Percentiles rank a stretch among this genome's conserved stretches.
These are phyloP conservation scores for Cerastis leucographa DNA, from an alignment of 2,888 invertebrate genomes.

Conservation along the genomic window DNA sequence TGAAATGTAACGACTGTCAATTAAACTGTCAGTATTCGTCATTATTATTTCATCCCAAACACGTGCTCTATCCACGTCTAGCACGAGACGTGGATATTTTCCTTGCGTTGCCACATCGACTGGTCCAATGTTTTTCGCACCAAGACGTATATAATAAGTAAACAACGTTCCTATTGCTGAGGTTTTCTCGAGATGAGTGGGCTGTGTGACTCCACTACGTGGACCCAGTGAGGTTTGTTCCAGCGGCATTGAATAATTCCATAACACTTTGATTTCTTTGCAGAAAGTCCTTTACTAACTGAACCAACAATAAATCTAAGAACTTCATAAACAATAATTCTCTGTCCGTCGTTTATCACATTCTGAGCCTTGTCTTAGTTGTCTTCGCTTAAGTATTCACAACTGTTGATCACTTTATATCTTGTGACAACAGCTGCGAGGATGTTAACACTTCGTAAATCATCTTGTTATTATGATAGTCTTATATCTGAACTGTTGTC, in stretches of 20 bases:
- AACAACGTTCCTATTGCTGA: background rate
- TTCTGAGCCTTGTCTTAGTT: slow-evolving; percentile 25
- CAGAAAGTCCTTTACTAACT: slow-evolving; percentile 10
- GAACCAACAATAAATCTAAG: slow-evolving; percentile 36
- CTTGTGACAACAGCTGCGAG: slow-evolving; percentile 50
- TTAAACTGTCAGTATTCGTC: background rate
- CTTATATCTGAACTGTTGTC: background rate
- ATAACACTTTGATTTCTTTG: background rate
- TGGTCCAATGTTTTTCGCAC: background rate
- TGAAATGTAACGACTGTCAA: background rate
- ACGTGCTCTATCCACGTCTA: too few relatives aligned
- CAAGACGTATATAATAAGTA: background rate
- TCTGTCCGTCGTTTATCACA: slow-evolving; percentile 35
- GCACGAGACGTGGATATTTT: background rate
- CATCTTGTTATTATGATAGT: slow-evolving; percentile 24
- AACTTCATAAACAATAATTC: slow-evolving; percentile 30
- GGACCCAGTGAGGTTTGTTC: background rate
- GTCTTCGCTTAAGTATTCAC: slow-evolving; percentile 16
- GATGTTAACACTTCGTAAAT: slow-evolving; percentile 37
- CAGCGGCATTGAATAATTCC: background rate
- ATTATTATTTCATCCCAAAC: background rate
- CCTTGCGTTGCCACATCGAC: background rate
- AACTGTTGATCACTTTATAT: slow-evolving; percentile 34
- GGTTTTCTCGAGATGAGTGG: background rate
- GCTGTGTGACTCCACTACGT: background rate